Evolutionary conservation across 2,888 invertebrate species (phyloP).

Genomic region (Saturnia japonica): DNA sequence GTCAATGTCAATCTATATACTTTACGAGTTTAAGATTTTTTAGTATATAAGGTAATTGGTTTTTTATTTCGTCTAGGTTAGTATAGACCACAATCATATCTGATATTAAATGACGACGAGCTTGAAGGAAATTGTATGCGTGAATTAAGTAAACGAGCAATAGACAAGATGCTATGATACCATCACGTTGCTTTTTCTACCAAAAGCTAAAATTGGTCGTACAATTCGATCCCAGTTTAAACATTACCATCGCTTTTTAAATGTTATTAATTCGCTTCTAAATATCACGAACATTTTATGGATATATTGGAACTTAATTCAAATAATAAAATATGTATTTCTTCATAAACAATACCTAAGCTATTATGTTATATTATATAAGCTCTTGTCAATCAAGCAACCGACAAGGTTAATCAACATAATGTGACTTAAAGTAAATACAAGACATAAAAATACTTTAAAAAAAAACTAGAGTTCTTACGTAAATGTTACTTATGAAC

Average conservation of each 20-base stretch:
- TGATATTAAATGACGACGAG: background rate
- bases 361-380: no score
- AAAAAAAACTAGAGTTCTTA: slow-evolving; percentile 14
- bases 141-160: background rate
- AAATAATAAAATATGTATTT: background rate
- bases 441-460: slow-evolving; percentile 17
- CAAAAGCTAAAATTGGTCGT: no score
- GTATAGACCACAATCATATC: background rate
- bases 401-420: background rate
- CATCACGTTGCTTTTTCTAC: no score
- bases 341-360: no score
- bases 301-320: no score
- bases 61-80: background rate
- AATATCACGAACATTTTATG: no score
- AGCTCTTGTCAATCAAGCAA: background rate
- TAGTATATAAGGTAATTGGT: background rate
- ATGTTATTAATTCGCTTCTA: no score
- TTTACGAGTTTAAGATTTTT: background rate
- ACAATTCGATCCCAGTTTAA: no score
- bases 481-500: slow-evolving; percentile 16
- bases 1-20: background rate
- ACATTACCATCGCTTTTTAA: no score
- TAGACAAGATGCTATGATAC: no score
- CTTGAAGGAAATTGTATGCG: background rate
- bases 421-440: background rate